Base-by-base conservation (phyloP, 2,888 invertebrate species). In the Encarsia formosa region DNA sequence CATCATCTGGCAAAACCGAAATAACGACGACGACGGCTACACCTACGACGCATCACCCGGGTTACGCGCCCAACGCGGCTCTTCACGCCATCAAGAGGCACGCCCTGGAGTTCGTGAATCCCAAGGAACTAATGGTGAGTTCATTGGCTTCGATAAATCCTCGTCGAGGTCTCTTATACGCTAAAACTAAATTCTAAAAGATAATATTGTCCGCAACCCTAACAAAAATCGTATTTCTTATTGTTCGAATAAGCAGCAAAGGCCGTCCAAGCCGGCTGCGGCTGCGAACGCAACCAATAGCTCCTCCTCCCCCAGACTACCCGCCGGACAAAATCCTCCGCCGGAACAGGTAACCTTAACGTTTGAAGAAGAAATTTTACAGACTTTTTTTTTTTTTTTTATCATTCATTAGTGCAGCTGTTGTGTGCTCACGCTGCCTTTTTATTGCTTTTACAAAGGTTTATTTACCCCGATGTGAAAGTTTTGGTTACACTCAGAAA, bases 31-130 rank as follows among this genome's bases (percentile, higher is more conserved):
- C 61, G 73, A 79, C 73, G 53, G 81, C 73, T 70, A 82, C 76
- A 63, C 81, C 64, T 65, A 80, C 65, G 58, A 77, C 81, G 39
- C 83, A 83, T 60, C 84, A 85, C 71, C 86, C 92, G n/a, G 93
- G 92, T 11, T 95, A 95, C 72, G 92, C 90, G 39, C 91, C 88
- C 5, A 94, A 96, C 71, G 98, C 99, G 11, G 99, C 99, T 3
- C 81, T 94, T 59, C 95, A 97, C 62, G 99, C 99, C 1, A 94
- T 99, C 55, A 90, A 94, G 72, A 84, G 98, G 61, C 98, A 98
- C 73, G 91, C 96, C 8, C 81, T 90, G 19, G 92, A 93, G 62
- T 90, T 88, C 75, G 85, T 91, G 60, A 91, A 91, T 76, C 88
- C 90, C 1, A 87, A 92, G 66, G 94, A 95, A 70, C 78, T 93